Base-by-base conservation (phyloP, 2,797 vertebrate species). In the Alectoris magna region DNA sequence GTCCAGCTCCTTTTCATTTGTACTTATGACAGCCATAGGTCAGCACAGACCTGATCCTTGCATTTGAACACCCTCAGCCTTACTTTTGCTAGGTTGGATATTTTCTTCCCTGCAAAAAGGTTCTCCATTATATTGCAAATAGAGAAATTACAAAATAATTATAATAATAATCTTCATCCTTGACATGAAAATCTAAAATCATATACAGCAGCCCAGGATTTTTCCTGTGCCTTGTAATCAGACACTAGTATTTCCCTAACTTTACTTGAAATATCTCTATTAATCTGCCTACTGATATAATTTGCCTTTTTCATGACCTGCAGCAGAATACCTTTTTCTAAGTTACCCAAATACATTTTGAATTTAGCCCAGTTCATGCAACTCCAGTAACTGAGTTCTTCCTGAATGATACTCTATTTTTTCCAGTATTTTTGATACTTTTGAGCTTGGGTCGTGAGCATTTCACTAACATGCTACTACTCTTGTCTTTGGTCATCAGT, bases 231-330 rank as follows among this genome's bases (percentile, higher is more conserved):
- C 27, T 79, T 67, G 19, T 41, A 41, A 67, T 34, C 23, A 81
- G 38, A 4, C 34, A 56, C 29, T 69, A 59, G 3, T 51, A 88
- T 38, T 91, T 72, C 14, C 10, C 48, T 64, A 48, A 43, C 0
- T 10, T 58, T 46, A 63, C 16, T 62, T 76, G 39, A 86, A 77
- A 49, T 69, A 49, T 15, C 67, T 66, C 62, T 31, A n/a, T 76
- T 62, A 44, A 8, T 64, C 18, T 76, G 24, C 24, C 22, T 31
- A 59, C n/a, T 0, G 10, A 67, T 23, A 79, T 43, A 39, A 31
- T 11, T 51, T 73, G 39, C 22, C 8, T 90, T 94, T 91, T 64
- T 43, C 72, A 80, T n/a, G 24, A 80, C 17, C 46, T 59, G 26
- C 48, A 72, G 18, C 27, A 69, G 68, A 84, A 39, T 15, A 48